Conservation (phyloP, 2,888 invertebrate species). For the Habroteleia sp. region DNA sequence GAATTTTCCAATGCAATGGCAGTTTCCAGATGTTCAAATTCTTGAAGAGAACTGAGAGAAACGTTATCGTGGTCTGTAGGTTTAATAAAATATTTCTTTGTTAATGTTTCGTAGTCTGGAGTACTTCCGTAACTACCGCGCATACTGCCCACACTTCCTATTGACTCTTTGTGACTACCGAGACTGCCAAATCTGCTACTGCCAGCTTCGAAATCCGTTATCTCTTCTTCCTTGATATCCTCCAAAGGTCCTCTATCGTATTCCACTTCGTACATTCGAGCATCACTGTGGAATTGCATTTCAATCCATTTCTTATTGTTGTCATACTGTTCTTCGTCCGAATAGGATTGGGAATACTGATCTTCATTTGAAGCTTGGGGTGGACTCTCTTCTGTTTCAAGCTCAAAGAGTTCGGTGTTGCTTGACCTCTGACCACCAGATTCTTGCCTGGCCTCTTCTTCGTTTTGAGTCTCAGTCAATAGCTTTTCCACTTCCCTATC, state of each 20-base stretch:
- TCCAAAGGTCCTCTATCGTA: constrained; percentile 92
- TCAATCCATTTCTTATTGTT: constrained; percentile 94
- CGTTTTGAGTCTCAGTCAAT: constrained; percentile 66
- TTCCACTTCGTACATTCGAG: constrained; percentile 87
- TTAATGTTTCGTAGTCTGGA: constrained; percentile 93
- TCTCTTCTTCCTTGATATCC: constrained; percentile 96
- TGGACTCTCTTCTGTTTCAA: constrained; percentile 79
- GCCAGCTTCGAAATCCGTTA: constrained; percentile 90
- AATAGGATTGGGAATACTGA: constrained; percentile 77
- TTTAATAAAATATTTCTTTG: constrained; percentile 90
- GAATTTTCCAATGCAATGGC: constrained; percentile 90
- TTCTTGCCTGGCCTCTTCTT: constrained; percentile 52
- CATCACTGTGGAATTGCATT: constrained; percentile 90
- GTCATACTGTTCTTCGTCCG: constrained; percentile 82
- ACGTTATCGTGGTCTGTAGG: constrained; percentile 95
- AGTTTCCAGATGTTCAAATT: constrained; percentile 95
- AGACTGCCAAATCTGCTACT: constrained; percentile 89
- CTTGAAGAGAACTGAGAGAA: constrained; percentile 95
- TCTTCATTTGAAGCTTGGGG: constrained; percentile 78
- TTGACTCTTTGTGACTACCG: constrained; percentile 89
- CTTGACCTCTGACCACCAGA: constrained; percentile 60
- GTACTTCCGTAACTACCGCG: constrained; percentile 95
- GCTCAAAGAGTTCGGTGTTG: constrained; percentile 75
- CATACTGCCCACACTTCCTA: constrained; percentile 89
- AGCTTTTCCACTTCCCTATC: constrained; percentile 83